Evolutionary conservation across 2,113 vertebrate genomes (phyloP), one percentile per base, ranked within the genome.

Genomic region (Laticauda laticaudata): DNA sequence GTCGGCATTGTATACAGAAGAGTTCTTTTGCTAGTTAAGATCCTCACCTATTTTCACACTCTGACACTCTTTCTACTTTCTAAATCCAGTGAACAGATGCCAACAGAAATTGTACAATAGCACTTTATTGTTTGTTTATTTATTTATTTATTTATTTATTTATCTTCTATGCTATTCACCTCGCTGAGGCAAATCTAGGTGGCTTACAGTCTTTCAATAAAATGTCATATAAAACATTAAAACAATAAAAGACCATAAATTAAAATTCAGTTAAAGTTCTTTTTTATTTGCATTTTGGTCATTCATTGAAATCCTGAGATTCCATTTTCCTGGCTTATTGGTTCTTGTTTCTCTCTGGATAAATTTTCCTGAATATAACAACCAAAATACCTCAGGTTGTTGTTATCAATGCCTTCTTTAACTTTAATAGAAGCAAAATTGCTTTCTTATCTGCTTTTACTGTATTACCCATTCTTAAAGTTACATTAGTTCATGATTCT

Each of bases 21-120:
- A 24, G 69, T 23, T 64, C 45, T 34, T 90, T 24, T 90, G 92
- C 81, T 90, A 87, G 56, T 64, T 93, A 51, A 43, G 4, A 43
- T 86, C 9, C n/a, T 90, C 24, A 54, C 56, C 86, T 86, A 26
- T 90, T 93, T 93, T 93, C n/a, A 45, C 89, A 93, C 15, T 14
- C n/a, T 87, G 39, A 24, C 89, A 43, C 56, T 39, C 64, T 12
- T 89, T 12, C 45, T 51, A 18, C 10, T 23, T 12, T 39, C 10
- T 48, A 64, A 69, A 18, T n/a, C 7, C 3, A n/a, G 10, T 87
- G 81, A 90, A 86, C 92, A 93, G 57, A 90, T 87, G 56, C n/a
- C 88, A 93, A 87, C 92, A 64, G 89, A 90, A 93, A n/a, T 90
- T 64, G 24, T 43, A 56, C n/a, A 43, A 45, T 20, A 43, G 69